Evolutionary conservation across 2,797 vertebrate species (phyloP).

Genomic region (Menidia menidia): DNA sequence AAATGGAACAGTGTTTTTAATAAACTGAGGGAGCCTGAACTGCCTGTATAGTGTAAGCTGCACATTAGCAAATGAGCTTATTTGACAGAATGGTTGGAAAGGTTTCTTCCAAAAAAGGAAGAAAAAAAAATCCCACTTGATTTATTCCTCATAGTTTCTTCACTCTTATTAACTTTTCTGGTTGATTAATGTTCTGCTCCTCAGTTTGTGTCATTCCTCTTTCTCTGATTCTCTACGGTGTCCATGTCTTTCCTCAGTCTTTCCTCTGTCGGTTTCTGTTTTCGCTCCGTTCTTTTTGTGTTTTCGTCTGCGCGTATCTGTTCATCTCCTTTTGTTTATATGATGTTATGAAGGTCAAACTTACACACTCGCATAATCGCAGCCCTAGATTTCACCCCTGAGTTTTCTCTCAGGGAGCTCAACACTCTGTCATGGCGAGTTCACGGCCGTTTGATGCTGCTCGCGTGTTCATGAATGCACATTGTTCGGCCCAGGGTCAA

Average conservation of each 20-base stretch:
- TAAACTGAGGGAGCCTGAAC: too few relatives aligned
- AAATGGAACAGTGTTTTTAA: too few relatives aligned
- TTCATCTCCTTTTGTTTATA: conserved; percentile 8
- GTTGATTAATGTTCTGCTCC: background rate
- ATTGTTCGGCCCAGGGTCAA: conserved; percentile 54
- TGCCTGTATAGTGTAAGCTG: background rate
- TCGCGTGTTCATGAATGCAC: conserved; percentile 34
- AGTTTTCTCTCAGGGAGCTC: conserved; percentile 28
- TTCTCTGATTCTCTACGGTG: background rate
- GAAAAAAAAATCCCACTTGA: too few relatives aligned
- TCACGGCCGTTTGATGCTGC: conserved; percentile 38
- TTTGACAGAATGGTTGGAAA: background rate
- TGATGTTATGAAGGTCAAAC: background rate
- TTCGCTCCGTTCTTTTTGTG: background rate
- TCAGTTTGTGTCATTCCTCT: background rate
- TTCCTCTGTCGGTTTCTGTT: background rate
- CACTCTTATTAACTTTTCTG: accelerated
- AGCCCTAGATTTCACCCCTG: conserved; percentile 26
- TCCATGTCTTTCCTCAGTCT: background rate
- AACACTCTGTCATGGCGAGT: conserved; percentile 21
- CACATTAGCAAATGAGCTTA: background rate
- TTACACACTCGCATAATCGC: background rate
- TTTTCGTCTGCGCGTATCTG: background rate
- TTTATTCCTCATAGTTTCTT: background rate
- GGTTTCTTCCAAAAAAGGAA: background rate